These are phyloP conservation scores for Chloroceryle aenea DNA, from an alignment of 2,113 vertebrate species.

Conservation along the genomic window DNA sequence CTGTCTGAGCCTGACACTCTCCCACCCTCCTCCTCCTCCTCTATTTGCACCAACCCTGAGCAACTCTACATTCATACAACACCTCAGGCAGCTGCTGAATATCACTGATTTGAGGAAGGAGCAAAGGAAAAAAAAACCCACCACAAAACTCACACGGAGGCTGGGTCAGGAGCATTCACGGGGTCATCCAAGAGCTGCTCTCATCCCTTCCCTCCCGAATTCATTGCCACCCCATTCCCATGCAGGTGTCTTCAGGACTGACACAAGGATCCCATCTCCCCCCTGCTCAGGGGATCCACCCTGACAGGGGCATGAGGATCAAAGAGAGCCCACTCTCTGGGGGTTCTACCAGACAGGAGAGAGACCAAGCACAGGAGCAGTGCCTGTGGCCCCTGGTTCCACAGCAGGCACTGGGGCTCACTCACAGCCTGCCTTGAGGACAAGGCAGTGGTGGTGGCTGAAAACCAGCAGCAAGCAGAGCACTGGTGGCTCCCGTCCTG, in stretches of 20 bases:
- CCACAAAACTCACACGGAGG: too few relatives aligned
- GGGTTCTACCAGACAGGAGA: background rate
- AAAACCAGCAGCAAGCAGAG: background rate
- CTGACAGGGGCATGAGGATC: background rate
- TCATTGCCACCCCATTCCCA: background rate
- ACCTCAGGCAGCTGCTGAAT: background rate
- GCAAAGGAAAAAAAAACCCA: background rate
- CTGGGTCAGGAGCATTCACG: too few relatives aligned
- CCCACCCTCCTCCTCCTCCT: background rate
- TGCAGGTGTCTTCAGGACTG: accelerated
- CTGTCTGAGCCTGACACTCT: background rate
- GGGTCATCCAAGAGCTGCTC: background rate
- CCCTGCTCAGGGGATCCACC: background rate
- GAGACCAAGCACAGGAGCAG: background rate
- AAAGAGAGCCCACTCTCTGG: background rate
- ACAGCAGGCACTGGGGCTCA: accelerated
- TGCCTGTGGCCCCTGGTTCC: accelerated
- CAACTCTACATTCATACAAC: accelerated
- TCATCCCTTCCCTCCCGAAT: too few relatives aligned
- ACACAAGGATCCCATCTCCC: background rate
- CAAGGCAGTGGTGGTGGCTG: background rate
- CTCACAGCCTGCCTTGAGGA: background rate
- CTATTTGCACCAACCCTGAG: background rate
- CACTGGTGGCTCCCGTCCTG: background rate
- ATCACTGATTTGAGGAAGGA: background rate